Evolutionary conservation across 2,797 vertebrate genomes (phyloP).

Genomic region (Hybognathus amarus): DNA sequence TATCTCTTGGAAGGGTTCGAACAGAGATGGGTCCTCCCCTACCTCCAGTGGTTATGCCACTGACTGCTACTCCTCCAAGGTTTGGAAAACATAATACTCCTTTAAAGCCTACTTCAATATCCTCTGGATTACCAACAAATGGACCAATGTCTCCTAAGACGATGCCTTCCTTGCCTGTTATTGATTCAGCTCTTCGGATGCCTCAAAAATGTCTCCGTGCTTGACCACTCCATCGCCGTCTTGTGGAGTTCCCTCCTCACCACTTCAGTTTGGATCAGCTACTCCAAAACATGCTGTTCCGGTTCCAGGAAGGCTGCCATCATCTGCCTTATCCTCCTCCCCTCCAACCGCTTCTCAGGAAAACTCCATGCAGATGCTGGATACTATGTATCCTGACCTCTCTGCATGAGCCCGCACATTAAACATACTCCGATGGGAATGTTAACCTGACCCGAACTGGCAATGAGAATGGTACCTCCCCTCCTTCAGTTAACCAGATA

Average conservation of each 20-base stretch:
- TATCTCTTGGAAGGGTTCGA: conserved; percentile 78
- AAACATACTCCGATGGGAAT: conserved; percentile 90
- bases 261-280: conserved; percentile 92
- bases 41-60: conserved; percentile 85
- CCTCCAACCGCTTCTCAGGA: conserved; percentile 78
- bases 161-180: conserved; percentile 63
- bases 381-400: conserved; percentile 94
- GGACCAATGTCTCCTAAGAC: conserved; percentile 72
- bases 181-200: conserved; percentile 57
- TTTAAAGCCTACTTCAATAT: conserved; percentile 70
- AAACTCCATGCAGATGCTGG: conserved; percentile 93
- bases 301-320: conserved; percentile 90
- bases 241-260: conserved; percentile 84
- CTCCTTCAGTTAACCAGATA: conserved; percentile 73
- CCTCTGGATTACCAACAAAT: conserved; percentile 78
- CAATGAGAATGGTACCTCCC: conserved; percentile 67
- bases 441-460: conserved; percentile 78
- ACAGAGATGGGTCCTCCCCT: conserved; percentile 90
- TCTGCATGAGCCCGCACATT: conserved; percentile 92
- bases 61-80: conserved; percentile 84
- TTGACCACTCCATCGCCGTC: conserved; percentile 73
- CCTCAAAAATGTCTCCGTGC: conserved; percentile 59
- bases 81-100: conserved; percentile 69
- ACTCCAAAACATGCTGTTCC: conserved; percentile 96
- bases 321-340: conserved; percentile 70